Percentiles rank a stretch among this genome's conserved stretches.
Conservation (phyloP, 2,113 vertebrate genomes). For the Grallaria varia region DNA sequence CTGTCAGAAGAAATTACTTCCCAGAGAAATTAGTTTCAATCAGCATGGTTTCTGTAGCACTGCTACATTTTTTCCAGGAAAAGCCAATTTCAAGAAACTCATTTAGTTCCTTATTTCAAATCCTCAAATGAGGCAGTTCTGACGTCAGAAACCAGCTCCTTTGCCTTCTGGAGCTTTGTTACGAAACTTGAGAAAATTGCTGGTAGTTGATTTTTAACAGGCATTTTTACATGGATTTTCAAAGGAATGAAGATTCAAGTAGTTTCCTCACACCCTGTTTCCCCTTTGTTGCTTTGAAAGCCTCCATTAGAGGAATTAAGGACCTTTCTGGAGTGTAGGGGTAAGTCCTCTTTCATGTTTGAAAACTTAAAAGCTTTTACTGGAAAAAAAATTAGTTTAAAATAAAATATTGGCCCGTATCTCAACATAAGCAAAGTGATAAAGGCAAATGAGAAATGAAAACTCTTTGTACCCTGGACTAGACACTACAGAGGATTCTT, state of each 20-base stretch:
- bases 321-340: not conserved
- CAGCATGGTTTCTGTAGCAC: accelerated
- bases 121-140: not conserved
- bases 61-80: not conserved
- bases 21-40: not conserved
- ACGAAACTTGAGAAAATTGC: not conserved
- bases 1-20: not conserved
- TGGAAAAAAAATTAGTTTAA: not conserved
- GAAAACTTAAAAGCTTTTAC: not conserved
- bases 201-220: not conserved
- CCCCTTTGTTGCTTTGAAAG: not conserved
- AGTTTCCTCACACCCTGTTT: not conserved
- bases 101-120: not conserved
- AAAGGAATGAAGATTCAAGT: not conserved
- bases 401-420: not conserved
- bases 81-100: not conserved
- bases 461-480: not conserved
- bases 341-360: not conserved
- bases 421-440: not conserved
- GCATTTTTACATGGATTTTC: not conserved
- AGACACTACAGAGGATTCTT: not conserved
- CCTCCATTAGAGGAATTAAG: not conserved
- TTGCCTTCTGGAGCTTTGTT: not conserved
- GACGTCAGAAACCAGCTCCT: not conserved
- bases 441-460: not conserved